Evolutionary conservation across 2,888 invertebrate genomes (phyloP), one percentile per base, ranked within the genome.

Genomic region (Andrena chrysosceles): DNA sequence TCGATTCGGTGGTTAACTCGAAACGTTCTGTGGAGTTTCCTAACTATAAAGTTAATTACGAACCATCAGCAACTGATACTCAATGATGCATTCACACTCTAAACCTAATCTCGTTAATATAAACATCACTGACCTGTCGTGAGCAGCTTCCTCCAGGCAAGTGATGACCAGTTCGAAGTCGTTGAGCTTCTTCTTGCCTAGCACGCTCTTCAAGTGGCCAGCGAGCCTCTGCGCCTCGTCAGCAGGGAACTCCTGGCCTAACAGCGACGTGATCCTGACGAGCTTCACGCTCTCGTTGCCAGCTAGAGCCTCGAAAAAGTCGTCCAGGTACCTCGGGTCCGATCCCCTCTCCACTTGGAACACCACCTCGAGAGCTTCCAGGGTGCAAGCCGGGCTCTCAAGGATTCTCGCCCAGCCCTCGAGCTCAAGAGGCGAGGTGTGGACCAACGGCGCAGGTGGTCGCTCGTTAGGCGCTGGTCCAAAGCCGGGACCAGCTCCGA

Each of bases 91-190:
- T 35, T 35, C 35, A 13, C 42, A 42, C 13, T 3, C 4, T 42
- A 42, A 42, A 42, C 42, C 4, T 13, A 13, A 42, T 13, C 42
- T 42, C 1, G 13, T 56, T 56, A 56, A 3, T 8, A n/a, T 49
- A 74, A 52, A 63, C 5, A 16, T 54, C 42, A 56, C 89, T 89
- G 73, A 94, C 94, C 93, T 91, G 83, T 94, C 94, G 84, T 94
- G 95, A 16, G 95, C 95, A 72, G 95, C 94, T 86, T 95, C 95
- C 89, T 95, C 95, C 60, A 95, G 90, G 67, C 95, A 94, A 0
- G 95, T 95, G 87, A 95, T 94, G 70, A 95, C 94, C 64, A 95
- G 91, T 88, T 95, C 95, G 81, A 95, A 94, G 84, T 94, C 94
- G 89, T 95, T 94, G 33, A 95, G 92, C 70, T 94, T 93, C 73